Evolutionary conservation across 1,140 invertebrate species (phyloP), one percentile per base, ranked within the genome.

Genomic region (Apis dorsata): DNA sequence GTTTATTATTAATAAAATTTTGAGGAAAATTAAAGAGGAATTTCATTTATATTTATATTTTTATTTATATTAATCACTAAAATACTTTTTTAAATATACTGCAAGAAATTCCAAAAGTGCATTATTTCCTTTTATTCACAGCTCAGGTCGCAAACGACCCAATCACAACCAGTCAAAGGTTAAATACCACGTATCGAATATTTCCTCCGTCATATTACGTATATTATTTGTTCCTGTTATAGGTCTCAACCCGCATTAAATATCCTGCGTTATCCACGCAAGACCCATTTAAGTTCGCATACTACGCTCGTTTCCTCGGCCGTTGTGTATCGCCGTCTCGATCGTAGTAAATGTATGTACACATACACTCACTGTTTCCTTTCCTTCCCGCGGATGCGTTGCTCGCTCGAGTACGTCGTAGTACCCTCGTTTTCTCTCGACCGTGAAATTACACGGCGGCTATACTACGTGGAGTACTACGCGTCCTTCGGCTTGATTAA

Each of bases 361-460:
- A 69, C 63, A 65, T 49, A 76, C 73, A 57, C 44, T 75, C 49
- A 63, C 70, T 55, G 81, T 65, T 78, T 62, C 75, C 51, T 79
- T 72, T 57, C 76, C 59, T 51, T 57, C 60, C 19, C 73, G 81
- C 83, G 85, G 85, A 84, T 87, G 86, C 85, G 66, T 75, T 85
- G 75, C 85, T 72, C 87, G 86, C 81, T 88, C 86, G 86, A 86
- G 86, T 88, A 84, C 82, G 85, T 84, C 85, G 86, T 87, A 87
- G 81, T 86, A 88, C 71, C 86, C 86, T 74, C 81, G 87, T 83
- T 89, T 85, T 88, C 79, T 84, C 82, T 83, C 85, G 82, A 88
- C 81, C 88, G 87, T 89, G 88, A 89, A 89, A 89, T 89, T 89
- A 88, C 81, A 86, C 59, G 79, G 59, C 78, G 81, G 75, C 78